phyloP scores from a whole-genome alignment of 2,888 invertebrate genomes.

The Anthrax anthrax region DNA sequence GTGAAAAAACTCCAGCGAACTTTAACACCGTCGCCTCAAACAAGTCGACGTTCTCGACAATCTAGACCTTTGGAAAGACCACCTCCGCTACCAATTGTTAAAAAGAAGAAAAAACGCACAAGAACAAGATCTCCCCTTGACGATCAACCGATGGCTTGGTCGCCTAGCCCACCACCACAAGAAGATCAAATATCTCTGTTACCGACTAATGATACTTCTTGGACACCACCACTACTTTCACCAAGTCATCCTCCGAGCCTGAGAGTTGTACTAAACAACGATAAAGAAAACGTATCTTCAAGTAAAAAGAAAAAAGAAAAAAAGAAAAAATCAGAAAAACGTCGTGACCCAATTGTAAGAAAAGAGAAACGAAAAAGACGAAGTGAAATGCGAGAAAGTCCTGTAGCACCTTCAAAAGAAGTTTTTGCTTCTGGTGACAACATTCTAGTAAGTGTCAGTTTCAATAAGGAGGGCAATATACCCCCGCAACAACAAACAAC shows the following conservation, averaged over 20 bases:
- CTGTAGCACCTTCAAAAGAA: slow-evolving; percentile 60
- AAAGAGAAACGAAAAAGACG: slow-evolving; percentile 28
- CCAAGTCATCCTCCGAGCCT: slow-evolving; percentile 38
- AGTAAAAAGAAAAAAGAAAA: slow-evolving; percentile 27
- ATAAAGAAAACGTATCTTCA: slow-evolving; percentile 32
- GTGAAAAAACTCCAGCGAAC: background rate
- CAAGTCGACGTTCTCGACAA: background rate
- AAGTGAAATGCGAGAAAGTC: slow-evolving; percentile 23
- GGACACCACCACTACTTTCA: slow-evolving; percentile 45
- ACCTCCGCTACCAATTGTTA: background rate
- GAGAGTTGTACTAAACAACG: slow-evolving; percentile 44
- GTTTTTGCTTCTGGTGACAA: slow-evolving; percentile 88
- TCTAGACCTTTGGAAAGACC: background rate
- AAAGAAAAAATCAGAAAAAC: slow-evolving; percentile 34
- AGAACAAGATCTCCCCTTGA: slow-evolving; percentile 16
- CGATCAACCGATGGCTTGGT: background rate
- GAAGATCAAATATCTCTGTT: slow-evolving; percentile 14
- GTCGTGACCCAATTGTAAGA: slow-evolving; percentile 35
- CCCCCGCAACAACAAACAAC: slow-evolving; percentile 25
- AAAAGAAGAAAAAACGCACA: slow-evolving; percentile 15
- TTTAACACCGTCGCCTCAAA: slow-evolving; percentile 5
- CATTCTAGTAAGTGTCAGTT: slow-evolving; percentile 83
- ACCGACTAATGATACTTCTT: slow-evolving; percentile 30
- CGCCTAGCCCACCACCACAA: slow-evolving; percentile 8
- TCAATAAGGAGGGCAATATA: slow-evolving; percentile 46